Percentiles rank a stretch among this genome's conserved stretches.
Evolutionary conservation across 2,888 invertebrate species (phyloP).

Genomic region (Octonoba sinensis): DNA sequence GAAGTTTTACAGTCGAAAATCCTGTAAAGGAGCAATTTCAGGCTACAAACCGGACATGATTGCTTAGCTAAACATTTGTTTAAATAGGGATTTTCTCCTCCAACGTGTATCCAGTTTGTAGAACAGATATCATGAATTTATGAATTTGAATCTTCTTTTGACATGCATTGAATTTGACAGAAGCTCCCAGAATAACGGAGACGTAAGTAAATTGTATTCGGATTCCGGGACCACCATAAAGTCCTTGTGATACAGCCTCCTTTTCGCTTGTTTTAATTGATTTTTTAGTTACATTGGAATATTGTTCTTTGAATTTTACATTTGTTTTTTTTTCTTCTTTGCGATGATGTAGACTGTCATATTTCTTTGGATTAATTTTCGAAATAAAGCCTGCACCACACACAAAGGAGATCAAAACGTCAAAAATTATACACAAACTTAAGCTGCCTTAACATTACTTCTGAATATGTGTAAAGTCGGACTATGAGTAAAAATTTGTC

Average conservation of each 20-base stretch:
- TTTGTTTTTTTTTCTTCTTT: background rate
- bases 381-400: background rate
- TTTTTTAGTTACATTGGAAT: background rate
- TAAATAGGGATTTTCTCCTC: no score
- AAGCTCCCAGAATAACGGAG: background rate
- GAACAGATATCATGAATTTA: no score
- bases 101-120: no score
- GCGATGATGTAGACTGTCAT: background rate
- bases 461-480: no score
- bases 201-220: no score
- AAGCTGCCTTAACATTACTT: no score
- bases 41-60: background rate
- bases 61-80: background rate
- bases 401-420: no score
- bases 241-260: background rate
- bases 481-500: no score
- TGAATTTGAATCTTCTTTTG: background rate
- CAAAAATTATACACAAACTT: no score
- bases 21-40: background rate
- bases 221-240: no score
- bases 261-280: background rate
- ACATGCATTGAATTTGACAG: background rate
- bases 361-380: background rate
- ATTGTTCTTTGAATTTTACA: background rate
- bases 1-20: background rate